These are phyloP conservation scores for Sarcoramphus papa DNA, from an alignment of 2,797 vertebrate species.

Conservation along the genomic window DNA sequence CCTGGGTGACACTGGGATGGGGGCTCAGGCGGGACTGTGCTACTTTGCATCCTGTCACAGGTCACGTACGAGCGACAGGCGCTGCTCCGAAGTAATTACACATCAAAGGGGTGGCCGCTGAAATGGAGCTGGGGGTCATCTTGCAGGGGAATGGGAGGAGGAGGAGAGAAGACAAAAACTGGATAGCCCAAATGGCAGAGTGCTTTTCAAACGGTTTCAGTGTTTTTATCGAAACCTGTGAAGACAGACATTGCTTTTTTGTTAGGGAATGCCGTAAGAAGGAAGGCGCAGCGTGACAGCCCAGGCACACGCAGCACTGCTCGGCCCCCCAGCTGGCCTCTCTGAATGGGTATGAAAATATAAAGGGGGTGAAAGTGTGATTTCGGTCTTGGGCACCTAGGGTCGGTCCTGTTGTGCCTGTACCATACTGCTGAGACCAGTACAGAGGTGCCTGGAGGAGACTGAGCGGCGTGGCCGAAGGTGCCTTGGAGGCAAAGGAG, in stretches of 20 bases:
- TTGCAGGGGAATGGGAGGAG: background rate
- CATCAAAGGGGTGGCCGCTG: background rate
- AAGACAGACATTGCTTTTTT: background rate
- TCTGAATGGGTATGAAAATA: background rate
- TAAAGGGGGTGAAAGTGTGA: background rate
- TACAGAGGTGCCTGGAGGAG: background rate
- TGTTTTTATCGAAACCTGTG: background rate
- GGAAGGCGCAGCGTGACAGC: background rate
- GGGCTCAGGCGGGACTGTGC: no score
- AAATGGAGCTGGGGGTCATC: background rate
- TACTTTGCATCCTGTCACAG: background rate
- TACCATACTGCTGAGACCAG: no score
- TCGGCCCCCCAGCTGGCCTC: background rate
- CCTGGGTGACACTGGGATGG: background rate
- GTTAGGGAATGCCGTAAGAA: background rate
- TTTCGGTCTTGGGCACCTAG: background rate
- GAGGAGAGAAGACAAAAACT: background rate
- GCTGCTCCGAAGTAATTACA: background rate
- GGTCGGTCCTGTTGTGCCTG: no score
- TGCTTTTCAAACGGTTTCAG: no score
- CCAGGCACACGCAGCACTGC: background rate
- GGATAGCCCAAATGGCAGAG: no score
- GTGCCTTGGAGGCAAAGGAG: background rate
- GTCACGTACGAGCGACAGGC: accelerated
- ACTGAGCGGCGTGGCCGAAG: background rate